phyloP scores from a whole-genome alignment of 2,113 vertebrate species.

The Scytalopus superciliaris region DNA sequence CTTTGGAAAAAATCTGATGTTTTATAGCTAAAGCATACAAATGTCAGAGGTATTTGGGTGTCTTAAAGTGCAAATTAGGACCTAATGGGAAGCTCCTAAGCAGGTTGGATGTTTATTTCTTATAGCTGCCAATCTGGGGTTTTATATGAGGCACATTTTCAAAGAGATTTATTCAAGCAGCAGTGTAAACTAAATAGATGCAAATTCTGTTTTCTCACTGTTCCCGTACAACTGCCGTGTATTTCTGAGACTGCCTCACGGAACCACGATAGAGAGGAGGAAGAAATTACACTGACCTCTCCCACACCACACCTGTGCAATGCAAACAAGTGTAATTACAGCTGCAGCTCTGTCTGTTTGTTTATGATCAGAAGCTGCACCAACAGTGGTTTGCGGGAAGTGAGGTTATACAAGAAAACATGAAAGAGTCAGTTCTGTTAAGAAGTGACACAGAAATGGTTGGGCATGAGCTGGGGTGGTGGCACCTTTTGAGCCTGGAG shows the following conservation, averaged over 20 bases:
- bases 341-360: neutral
- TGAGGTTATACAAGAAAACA: neutral
- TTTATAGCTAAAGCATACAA: neutral
- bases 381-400: neutral
- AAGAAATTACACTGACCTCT: neutral
- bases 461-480: neutral
- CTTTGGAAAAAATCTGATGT: neutral
- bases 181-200: neutral
- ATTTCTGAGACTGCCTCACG: neutral
- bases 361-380: neutral
- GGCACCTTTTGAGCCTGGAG: neutral
- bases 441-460: neutral
- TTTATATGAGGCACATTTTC: neutral
- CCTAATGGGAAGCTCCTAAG: neutral
- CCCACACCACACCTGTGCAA: neutral
- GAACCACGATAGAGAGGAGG: neutral
- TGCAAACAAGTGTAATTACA: constrained; percentile 27
- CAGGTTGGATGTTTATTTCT: neutral
- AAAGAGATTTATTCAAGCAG: neutral
- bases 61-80: neutral
- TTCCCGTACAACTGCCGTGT: neutral
- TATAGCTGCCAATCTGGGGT: neutral
- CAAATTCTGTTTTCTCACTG: neutral
- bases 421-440: neutral
- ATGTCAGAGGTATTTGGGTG: neutral